phyloP scores from a whole-genome alignment of 2,888 invertebrate genomes.

The Escarpia spicata region DNA sequence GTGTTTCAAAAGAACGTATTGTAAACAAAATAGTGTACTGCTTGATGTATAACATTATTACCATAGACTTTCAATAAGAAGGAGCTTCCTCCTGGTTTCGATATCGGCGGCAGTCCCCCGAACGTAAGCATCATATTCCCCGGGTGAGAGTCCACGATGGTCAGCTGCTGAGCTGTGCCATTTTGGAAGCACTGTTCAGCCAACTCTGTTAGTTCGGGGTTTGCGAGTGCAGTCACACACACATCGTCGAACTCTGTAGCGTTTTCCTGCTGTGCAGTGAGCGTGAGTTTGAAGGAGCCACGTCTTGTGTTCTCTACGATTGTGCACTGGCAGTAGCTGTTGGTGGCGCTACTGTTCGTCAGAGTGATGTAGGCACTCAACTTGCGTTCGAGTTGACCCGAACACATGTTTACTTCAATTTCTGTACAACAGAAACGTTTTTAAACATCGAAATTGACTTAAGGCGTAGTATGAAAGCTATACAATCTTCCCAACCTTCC shows the following conservation, averaged over 20 bases:
- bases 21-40: neutral
- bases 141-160: neutral
- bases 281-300: neutral
- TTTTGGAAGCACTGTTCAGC: neutral
- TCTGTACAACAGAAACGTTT: neutral
- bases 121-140: neutral
- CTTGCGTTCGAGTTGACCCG: neutral
- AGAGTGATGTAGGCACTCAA: neutral
- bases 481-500: no score
- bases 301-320: neutral
- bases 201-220: neutral
- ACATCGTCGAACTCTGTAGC: neutral
- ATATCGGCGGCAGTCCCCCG: neutral
- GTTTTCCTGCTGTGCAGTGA: neutral
- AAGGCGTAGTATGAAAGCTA: no score
- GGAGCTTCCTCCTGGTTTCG: neutral
- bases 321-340: constrained; percentile 6
- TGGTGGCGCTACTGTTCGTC: neutral
- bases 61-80: neutral
- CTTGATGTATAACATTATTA: neutral
- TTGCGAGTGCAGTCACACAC: neutral
- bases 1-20: no score
- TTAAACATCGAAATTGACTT: neutral
- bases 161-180: neutral
- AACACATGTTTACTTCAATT: neutral